These are phyloP conservation scores for Pseudonaja textilis DNA, from an alignment of 2,113 vertebrate species.

Conservation along the genomic window DNA sequence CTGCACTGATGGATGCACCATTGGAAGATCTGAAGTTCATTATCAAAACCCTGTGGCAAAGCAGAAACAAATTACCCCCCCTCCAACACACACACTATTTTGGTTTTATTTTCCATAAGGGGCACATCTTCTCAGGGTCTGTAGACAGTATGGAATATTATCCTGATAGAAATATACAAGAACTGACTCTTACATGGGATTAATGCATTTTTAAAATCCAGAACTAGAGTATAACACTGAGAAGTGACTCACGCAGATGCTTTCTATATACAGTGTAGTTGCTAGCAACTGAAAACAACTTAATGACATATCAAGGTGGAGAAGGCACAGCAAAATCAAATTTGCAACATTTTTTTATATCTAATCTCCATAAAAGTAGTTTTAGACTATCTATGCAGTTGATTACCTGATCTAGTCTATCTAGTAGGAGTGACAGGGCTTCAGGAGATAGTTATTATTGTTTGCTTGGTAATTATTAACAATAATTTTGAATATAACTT, in stretches of 20 bases:
- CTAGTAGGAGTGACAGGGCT: not conserved
- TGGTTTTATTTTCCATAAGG: not conserved
- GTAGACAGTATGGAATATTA: not conserved
- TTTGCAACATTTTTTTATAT: not conserved
- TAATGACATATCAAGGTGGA: not conserved
- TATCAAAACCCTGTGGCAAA: not conserved
- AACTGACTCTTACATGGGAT: not conserved
- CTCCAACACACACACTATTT: not conserved
- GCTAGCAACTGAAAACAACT: not conserved
- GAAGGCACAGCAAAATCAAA: not conserved
- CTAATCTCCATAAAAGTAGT: not conserved
- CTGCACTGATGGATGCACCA: not conserved
- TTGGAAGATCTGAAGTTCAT: not conserved
- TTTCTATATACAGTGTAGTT: not conserved
- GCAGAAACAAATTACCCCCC: not conserved
- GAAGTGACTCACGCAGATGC: not conserved
- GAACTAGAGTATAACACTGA: not conserved
- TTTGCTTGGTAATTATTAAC: not conserved
- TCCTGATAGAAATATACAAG: not conserved
- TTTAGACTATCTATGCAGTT: not conserved
- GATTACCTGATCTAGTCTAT: not conserved
- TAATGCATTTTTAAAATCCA: not conserved
- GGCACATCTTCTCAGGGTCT: not conserved
- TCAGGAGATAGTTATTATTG: not conserved
- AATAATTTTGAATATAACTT: not conserved